A percentile compares a stretch with the other conserved stretches of the same genome.
phyloP scores from a whole-genome alignment of 92 coral and sea anemone species.

The Epizoanthus fatuus region DNA sequence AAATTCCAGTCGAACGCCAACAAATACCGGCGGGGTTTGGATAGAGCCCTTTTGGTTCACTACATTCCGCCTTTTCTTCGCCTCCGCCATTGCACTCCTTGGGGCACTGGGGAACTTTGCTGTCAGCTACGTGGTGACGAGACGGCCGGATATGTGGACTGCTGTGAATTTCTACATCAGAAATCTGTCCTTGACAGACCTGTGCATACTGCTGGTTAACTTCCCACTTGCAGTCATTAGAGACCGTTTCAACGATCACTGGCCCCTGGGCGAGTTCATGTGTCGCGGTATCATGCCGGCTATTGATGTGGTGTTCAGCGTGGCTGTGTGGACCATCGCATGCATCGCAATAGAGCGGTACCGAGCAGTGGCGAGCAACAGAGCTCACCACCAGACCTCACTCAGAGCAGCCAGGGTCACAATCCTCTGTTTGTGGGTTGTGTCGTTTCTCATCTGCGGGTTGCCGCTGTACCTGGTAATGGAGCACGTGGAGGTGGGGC shows the following conservation, averaged over 20 bases:
- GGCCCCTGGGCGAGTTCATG: constrained; percentile 80
- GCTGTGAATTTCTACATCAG: constrained; percentile 71
- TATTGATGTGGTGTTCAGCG: constrained; percentile 71
- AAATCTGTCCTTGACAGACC: constrained; percentile 84
- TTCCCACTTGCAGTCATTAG: constrained; percentile 78
- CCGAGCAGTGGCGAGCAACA: constrained; percentile 68
- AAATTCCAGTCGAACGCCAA: background rate
- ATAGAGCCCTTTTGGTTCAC: constrained; percentile 65
- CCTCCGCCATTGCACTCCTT: constrained; percentile 58
- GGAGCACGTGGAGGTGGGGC: constrained; percentile 46
- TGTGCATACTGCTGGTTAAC: constrained; percentile 71
- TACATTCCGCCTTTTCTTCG: constrained; percentile 50
- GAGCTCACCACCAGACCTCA: constrained; percentile 34
- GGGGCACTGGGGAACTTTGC: constrained; percentile 80
- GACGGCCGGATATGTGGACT: constrained; percentile 67
- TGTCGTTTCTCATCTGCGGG: constrained; percentile 60
- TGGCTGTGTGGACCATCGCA: constrained; percentile 85
- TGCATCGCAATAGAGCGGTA: constrained; percentile 83
- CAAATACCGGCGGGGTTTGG: background rate
- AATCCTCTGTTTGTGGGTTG: constrained; percentile 63
- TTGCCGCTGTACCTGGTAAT: constrained; percentile 76
- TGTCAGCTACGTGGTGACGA: constrained; percentile 73
- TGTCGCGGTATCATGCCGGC: constrained; percentile 72
- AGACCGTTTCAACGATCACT: constrained; percentile 66
- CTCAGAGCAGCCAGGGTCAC: constrained; percentile 68